These are phyloP conservation scores for Eristalis pertinax DNA, from an alignment of 2,888 invertebrate species.

Conservation along the genomic window DNA sequence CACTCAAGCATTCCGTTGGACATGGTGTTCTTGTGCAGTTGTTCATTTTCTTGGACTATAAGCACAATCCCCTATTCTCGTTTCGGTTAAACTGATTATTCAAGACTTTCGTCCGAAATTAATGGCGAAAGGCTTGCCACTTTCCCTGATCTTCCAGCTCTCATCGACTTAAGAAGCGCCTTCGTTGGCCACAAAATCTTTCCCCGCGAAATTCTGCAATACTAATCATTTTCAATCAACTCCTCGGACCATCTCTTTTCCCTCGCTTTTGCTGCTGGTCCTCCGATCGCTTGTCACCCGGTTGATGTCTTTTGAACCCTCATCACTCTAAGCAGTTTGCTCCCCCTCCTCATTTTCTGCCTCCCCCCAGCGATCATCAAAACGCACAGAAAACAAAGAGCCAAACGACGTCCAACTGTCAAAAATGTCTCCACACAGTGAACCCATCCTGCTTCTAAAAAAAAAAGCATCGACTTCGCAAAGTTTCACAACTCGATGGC, in stretches of 20 bases:
- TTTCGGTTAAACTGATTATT: too few relatives aligned
- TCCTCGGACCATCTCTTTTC: not conserved
- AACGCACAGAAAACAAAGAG: not conserved
- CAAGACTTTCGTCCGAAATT: too few relatives aligned
- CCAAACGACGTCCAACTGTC: not conserved
- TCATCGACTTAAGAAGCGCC: not conserved
- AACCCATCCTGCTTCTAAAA: not conserved
- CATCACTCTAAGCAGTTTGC: not conserved
- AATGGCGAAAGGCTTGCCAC: too few relatives aligned
- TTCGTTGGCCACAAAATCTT: not conserved
- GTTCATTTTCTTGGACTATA: too few relatives aligned
- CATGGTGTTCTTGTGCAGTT: too few relatives aligned
- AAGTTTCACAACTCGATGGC: not conserved
- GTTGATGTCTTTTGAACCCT: not conserved
- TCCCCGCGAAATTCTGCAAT: not conserved
- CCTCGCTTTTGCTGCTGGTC: not conserved
- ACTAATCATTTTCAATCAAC: not conserved
- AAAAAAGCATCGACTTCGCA: not conserved
- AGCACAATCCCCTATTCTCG: too few relatives aligned
- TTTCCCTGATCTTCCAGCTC: too few relatives aligned
- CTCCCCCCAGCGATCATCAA: not conserved
- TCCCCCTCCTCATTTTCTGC: not conserved
- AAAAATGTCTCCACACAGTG: not conserved
- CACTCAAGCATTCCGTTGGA: too few relatives aligned
- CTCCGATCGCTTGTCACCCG: not conserved